These are phyloP conservation scores for Meteorus sp. DNA, from an alignment of 1,140 invertebrate genomes.

Conservation along the genomic window DNA sequence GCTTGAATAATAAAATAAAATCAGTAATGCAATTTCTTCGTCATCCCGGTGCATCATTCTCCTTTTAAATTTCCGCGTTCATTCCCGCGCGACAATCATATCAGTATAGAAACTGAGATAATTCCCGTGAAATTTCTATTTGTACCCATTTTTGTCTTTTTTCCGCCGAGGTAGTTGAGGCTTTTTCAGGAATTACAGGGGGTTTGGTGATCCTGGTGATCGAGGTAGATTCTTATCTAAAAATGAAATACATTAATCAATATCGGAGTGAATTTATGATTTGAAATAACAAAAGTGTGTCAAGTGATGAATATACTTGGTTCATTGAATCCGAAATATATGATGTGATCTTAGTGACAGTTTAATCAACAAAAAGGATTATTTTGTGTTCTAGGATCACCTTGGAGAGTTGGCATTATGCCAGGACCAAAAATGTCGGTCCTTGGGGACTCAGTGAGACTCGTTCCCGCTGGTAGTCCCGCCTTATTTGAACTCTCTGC, in stretches of 20 bases:
- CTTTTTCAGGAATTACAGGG: slow-evolving; percentile 10
- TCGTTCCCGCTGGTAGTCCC: slow-evolving; percentile 83
- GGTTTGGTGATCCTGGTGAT: not conserved
- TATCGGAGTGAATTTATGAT: too few species aligned
- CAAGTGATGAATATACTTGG: not conserved
- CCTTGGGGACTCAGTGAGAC: slow-evolving; percentile 80
- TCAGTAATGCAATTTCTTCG: not conserved
- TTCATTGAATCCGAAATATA: too few species aligned
- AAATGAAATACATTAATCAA: too few species aligned
- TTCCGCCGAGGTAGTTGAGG: not conserved
- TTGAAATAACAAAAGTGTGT: too few species aligned
- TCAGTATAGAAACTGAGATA: too few species aligned
- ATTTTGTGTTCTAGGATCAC: slow-evolving; percentile 71
- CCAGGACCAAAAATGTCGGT: slow-evolving; percentile 72
- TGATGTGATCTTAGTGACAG: too few species aligned
- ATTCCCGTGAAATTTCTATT: too few species aligned
- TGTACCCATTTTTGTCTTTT: not conserved
- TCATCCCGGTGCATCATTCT: not conserved
- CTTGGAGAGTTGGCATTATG: slow-evolving; percentile 88
- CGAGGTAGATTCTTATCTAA: not conserved
- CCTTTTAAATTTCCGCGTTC: not conserved
- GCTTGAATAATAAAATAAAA: too few species aligned
- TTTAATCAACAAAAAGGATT: too few species aligned
- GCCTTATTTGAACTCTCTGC: slow-evolving; percentile 83
- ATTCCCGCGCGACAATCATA: not conserved